Conservation (phyloP, 2,888 invertebrate species). For the Cerastoderma edule region DNA sequence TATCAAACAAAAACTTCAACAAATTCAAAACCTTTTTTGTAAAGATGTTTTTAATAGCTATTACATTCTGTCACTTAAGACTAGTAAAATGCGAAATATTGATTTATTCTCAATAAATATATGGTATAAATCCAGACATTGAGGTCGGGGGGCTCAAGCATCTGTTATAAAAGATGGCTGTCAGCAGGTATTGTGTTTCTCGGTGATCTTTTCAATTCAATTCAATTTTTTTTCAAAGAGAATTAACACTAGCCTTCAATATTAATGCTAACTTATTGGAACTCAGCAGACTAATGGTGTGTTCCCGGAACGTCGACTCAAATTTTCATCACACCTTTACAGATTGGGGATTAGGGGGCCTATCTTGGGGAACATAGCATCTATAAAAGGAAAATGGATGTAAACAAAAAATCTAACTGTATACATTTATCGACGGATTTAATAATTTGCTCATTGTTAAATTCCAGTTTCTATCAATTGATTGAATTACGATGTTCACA, state of each 20-base stretch:
- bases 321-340: no score
- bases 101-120: neutral
- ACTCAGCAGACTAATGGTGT: neutral
- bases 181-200: no score
- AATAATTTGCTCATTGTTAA: no score
- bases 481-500: no score
- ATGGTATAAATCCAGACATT: constrained; percentile 9
- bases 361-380: no score
- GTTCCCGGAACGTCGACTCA: no score
- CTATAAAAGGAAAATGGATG: no score
- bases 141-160: constrained; percentile 12
- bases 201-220: neutral
- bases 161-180: constrained; percentile 17
- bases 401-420: no score
- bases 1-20: neutral
- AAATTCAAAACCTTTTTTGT: constrained; percentile 20
- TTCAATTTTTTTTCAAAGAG: neutral
- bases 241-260: no score
- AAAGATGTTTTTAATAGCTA: constrained; percentile 15
- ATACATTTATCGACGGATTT: no score
- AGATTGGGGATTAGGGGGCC: no score
- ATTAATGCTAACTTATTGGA: neutral
- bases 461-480: no score
- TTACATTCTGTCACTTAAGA: neutral
- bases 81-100: neutral